Conservation (phyloP, 1,140 invertebrate species). For the Calliopsis andreniformis region DNA sequence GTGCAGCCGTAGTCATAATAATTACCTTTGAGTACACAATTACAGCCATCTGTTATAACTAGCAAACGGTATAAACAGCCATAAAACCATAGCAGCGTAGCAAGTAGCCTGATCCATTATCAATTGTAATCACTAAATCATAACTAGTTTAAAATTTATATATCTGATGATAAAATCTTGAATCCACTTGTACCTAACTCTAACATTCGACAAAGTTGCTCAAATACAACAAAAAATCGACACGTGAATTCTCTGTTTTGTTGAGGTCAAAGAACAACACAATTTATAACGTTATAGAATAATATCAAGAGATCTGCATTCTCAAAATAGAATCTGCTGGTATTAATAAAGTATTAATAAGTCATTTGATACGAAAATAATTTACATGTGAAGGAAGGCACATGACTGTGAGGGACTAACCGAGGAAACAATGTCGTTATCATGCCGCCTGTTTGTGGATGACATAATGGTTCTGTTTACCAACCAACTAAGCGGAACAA, state of each 20-base stretch:
- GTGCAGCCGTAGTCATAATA: too few relatives aligned
- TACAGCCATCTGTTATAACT: conserved; percentile 17
- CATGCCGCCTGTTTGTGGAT: conserved; percentile 12
- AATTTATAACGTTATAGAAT: too few relatives aligned
- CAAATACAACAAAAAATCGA: too few relatives aligned
- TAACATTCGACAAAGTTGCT: too few relatives aligned
- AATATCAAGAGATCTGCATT: background rate
- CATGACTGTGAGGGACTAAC: too few relatives aligned
- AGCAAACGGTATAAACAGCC: background rate
- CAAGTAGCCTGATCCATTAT: conserved; percentile 4
- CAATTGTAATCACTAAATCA: conserved; percentile 1
- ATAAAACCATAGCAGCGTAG: conserved; percentile 6
- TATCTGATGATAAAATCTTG: too few relatives aligned
- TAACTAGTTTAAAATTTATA: background rate
- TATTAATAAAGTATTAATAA: too few relatives aligned
- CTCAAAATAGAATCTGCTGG: background rate
- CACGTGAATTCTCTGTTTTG: background rate
- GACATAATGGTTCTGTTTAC: conserved; percentile 48
- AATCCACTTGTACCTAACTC: too few relatives aligned
- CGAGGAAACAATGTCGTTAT: conserved; percentile 21
- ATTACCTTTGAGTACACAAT: background rate
- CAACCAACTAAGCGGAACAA: background rate
- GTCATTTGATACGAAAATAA: background rate
- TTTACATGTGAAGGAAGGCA: conserved; percentile 11
- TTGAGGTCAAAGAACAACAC: background rate